Conservation (phyloP, 2,113 vertebrate genomes). For the Plecturocebus donacophilus region DNA sequence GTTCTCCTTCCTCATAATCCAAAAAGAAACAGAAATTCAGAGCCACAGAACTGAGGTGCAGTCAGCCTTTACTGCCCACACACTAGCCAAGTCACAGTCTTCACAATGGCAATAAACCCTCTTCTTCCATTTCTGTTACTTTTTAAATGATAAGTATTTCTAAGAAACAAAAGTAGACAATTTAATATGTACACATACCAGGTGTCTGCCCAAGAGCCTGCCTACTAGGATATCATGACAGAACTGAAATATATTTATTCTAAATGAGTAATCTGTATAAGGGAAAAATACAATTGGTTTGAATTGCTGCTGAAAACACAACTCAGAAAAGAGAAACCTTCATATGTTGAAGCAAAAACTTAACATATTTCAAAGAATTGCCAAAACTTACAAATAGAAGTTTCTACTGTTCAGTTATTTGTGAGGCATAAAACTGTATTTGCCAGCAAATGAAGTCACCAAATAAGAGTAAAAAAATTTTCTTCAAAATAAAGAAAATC, state of each 20-base stretch:
- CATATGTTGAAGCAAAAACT: not conserved
- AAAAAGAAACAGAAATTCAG: slow-evolving; percentile 42
- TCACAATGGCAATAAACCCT: slow-evolving; percentile 33
- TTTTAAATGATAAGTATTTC: slow-evolving; percentile 54
- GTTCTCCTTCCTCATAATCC: not conserved
- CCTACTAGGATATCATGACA: slow-evolving; percentile 2
- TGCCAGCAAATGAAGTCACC: not conserved
- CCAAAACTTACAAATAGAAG: not conserved
- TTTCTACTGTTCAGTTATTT: not conserved
- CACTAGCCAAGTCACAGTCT: not conserved
- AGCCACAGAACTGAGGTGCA: slow-evolving; percentile 29
- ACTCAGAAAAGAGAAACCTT: not conserved
- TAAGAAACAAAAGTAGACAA: not conserved
- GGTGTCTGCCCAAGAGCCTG: not conserved
- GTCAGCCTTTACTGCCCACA: not conserved
- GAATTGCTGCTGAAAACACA: slow-evolving; percentile 55
- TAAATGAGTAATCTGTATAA: not conserved
- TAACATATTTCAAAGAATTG: not conserved
- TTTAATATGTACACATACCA: slow-evolving; percentile 26
- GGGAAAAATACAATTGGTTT: not conserved
- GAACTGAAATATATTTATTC: not conserved
- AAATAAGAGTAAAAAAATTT: slow-evolving; percentile 45
- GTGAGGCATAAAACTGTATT: not conserved
- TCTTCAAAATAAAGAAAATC: slow-evolving; percentile 20
- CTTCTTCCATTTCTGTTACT: slow-evolving; percentile 16